Conservation (phyloP, 2,113 vertebrate species). For the Eurypyga helias region DNA sequence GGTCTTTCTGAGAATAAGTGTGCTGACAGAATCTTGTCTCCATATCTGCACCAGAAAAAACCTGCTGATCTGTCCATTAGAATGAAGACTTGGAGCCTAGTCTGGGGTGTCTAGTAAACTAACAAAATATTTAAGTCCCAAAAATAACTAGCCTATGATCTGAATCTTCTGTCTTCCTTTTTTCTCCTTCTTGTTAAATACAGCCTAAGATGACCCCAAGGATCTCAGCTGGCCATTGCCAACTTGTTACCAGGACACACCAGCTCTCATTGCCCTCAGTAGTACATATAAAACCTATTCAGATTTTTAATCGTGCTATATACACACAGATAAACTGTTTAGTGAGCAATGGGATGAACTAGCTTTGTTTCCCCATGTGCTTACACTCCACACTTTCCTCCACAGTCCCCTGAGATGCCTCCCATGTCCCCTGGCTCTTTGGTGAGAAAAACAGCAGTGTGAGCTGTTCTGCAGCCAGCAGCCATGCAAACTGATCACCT, state of each 20-base stretch:
- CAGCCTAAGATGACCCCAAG: neutral
- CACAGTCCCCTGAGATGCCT: too few relatives aligned
- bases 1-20: neutral
- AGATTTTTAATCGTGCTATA: neutral
- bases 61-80: neutral
- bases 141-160: neutral
- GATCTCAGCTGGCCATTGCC: neutral
- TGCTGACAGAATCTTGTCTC: neutral
- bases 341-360: neutral
- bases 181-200: neutral
- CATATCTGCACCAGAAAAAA: neutral
- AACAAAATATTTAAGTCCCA: neutral
- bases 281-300: neutral
- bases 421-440: neutral
- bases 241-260: neutral
- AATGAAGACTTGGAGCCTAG: neutral
- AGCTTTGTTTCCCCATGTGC: neutral
- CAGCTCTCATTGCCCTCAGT: neutral
- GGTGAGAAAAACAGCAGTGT: neutral
- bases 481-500: neutral
- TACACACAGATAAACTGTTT: neutral
- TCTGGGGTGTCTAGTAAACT: neutral
- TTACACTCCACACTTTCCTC: fast-evolving
- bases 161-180: neutral
- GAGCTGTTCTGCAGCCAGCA: neutral